Conservation (phyloP, 2,888 invertebrate genomes). For the Xanthorhoe designata region DNA sequence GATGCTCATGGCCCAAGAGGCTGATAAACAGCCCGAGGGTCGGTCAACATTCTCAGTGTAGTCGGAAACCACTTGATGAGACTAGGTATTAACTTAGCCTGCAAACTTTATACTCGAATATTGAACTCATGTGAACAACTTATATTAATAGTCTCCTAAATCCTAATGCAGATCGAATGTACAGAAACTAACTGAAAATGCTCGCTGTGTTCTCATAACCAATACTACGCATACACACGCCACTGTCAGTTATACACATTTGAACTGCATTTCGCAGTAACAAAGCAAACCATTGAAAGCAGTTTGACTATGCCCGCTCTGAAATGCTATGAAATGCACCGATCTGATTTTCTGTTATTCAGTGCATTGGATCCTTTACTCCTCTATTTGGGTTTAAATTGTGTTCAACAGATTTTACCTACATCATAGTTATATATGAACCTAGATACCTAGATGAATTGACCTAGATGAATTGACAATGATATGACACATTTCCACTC, state of each 20-base stretch:
- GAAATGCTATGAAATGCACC: constrained; percentile 14
- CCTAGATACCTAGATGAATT: no score
- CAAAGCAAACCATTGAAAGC: constrained; percentile 12
- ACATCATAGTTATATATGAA: no score
- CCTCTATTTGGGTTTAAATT: constrained; percentile 1
- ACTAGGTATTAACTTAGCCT: no score
- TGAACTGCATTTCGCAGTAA: constrained; percentile 9
- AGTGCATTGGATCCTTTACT: constrained; percentile 21
- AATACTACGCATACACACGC: neutral
- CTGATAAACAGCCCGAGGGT: no score
- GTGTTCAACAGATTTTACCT: neutral
- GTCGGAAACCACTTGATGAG: no score
- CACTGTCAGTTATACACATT: constrained; percentile 8
- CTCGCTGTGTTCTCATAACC: neutral
- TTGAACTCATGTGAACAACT: no score
- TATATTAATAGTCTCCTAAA: no score
- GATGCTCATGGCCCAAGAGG: no score
- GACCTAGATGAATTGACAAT: no score
- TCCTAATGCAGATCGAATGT: neutral
- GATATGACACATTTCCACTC: no score
- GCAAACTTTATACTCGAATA: no score
- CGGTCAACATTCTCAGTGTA: no score
- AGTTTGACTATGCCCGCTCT: constrained; percentile 19
- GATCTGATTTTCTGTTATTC: constrained; percentile 9
- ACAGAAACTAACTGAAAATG: neutral